Evolutionary conservation across 2,797 vertebrate genomes (phyloP).

Genomic region (Pseudocheirus occidentalis): DNA sequence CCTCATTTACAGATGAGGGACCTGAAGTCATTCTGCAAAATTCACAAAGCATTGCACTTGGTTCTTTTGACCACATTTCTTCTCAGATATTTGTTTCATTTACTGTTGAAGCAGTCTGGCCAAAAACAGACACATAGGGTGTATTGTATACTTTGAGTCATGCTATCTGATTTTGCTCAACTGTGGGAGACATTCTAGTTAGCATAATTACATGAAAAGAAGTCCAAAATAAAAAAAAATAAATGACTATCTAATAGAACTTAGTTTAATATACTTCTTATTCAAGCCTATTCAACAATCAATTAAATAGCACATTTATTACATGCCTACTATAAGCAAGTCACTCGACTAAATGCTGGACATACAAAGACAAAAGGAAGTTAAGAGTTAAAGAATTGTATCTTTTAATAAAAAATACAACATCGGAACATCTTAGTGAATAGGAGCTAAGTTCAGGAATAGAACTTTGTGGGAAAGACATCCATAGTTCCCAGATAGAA

Average conservation of each 20-base stretch:
- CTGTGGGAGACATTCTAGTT: constrained; percentile 34
- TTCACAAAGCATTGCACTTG: background rate
- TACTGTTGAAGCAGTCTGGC: constrained; percentile 37
- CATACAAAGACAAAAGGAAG: background rate
- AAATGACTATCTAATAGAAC: background rate
- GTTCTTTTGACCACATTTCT: constrained; percentile 25
- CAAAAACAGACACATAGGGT: background rate
- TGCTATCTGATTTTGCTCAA: constrained; percentile 32
- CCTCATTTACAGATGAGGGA: background rate
- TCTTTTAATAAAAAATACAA: background rate
- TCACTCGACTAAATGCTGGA: background rate
- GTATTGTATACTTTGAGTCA: constrained; percentile 24
- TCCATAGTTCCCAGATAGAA: background rate
- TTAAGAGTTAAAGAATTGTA: background rate
- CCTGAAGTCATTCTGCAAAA: constrained; percentile 2
- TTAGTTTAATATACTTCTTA: background rate
- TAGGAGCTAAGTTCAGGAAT: background rate
- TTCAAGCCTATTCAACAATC: background rate
- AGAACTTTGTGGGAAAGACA: background rate
- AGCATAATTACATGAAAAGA: constrained; percentile 53
- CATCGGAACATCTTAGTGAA: background rate
- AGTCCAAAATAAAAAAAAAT: background rate
- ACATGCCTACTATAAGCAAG: background rate
- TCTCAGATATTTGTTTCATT: constrained; percentile 50
- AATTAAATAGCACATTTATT: background rate